A percentile compares a stretch with the other conserved stretches of the same genome.
Evolutionary conservation across 1,140 invertebrate genomes (phyloP).

Genomic region (Calliopsis andreniformis): DNA sequence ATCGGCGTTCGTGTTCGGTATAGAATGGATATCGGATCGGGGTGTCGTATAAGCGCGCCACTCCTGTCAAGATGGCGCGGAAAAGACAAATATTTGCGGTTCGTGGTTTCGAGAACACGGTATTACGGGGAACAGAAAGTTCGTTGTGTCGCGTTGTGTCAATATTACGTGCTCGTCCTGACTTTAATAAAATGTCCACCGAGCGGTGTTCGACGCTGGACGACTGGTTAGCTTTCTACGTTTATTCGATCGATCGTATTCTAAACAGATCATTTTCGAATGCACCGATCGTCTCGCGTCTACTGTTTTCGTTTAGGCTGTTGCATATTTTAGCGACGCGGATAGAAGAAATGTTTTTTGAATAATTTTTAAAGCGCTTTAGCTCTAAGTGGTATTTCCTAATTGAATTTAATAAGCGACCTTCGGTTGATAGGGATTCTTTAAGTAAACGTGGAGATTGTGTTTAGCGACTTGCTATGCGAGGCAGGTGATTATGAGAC

Average conservation of each 20-base stretch:
- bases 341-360: too few species aligned
- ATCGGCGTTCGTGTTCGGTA: not conserved
- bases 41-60: constrained; percentile 12
- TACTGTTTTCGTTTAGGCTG: not conserved
- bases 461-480: too few species aligned
- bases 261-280: constrained; percentile 7
- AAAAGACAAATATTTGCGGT: constrained; percentile 55
- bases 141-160: constrained; percentile 35
- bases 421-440: too few species aligned
- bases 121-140: constrained; percentile 42
- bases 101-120: constrained; percentile 16
- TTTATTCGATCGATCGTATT: constrained; percentile 28
- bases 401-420: too few species aligned
- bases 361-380: too few species aligned
- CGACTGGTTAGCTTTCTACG: constrained; percentile 14
- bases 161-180: constrained; percentile 16
- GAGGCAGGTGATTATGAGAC: too few species aligned
- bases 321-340: too few species aligned
- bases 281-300: not conserved
- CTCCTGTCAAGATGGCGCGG: constrained; percentile 53
- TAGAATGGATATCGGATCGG: not conserved
- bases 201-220: not conserved
- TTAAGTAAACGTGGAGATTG: too few species aligned
- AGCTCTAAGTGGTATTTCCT: too few species aligned
- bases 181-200: constrained; percentile 6